Percentiles rank a stretch among this genome's conserved stretches.
Evolutionary conservation across 2,797 vertebrate genomes (phyloP).

Genomic region (Pteronotus mesoamericanus): DNA sequence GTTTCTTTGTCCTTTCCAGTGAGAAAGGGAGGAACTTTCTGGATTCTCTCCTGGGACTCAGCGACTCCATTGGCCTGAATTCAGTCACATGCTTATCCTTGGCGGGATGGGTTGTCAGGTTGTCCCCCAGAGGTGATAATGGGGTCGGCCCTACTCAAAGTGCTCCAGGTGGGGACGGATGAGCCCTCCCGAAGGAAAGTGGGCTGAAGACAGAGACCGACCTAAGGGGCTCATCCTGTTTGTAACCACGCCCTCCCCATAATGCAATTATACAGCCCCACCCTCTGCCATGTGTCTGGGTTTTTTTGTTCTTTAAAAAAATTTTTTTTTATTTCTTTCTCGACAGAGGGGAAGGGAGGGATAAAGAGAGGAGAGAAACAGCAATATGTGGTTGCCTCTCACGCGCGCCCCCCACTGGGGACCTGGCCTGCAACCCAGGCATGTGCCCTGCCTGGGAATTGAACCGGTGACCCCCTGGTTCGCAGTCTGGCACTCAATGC

Average conservation of each 20-base stretch:
- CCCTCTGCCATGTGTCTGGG: neutral
- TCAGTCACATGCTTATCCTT: neutral
- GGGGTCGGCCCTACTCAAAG: neutral
- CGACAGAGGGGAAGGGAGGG: too few species aligned
- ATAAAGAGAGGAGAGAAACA: too few species aligned
- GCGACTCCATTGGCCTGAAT: neutral
- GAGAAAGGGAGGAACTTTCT: neutral
- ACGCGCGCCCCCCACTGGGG: too few species aligned
- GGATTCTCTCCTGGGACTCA: neutral
- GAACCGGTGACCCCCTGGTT: too few species aligned
- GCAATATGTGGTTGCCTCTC: too few species aligned
- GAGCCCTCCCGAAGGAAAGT: neutral
- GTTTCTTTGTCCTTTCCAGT: neutral
- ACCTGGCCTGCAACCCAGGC: too few species aligned
- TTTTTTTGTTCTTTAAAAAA: too few species aligned
- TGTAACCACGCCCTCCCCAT: neutral
- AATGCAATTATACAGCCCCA: neutral
- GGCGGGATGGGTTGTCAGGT: neutral
- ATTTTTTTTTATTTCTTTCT: too few species aligned
- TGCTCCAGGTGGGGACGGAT: neutral
- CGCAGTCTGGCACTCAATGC: too few species aligned
- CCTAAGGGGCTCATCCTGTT: neutral
- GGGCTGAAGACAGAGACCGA: neutral
- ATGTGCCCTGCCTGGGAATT: too few species aligned
- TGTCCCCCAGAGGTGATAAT: neutral